Percentiles rank a stretch among this genome's conserved stretches.
Conservation (phyloP, 2,888 invertebrate species). For the Drosophila eohydei region DNA sequence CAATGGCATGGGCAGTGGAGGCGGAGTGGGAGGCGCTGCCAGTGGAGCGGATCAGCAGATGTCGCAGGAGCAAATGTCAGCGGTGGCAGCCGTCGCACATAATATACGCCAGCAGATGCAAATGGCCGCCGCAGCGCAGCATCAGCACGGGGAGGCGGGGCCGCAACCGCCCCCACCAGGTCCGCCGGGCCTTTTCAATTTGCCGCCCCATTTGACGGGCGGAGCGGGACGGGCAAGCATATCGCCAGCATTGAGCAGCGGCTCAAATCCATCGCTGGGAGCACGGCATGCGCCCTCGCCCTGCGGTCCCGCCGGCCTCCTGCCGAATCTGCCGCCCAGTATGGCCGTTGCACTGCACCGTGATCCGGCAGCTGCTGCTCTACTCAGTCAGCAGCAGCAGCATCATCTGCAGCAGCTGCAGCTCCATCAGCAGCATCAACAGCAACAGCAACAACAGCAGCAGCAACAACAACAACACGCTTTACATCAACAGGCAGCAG, state of each 20-base stretch:
- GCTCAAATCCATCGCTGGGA: constrained; percentile 79
- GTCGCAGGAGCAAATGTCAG: constrained; percentile 91
- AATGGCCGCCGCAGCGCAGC: constrained; percentile 87
- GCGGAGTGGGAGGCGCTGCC: constrained; percentile 27
- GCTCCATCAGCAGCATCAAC: constrained; percentile 75
- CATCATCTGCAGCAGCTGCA: constrained; percentile 77
- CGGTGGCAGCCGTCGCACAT: constrained; percentile 94
- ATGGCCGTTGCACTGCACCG: constrained; percentile 82
- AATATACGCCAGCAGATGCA: constrained; percentile 93
- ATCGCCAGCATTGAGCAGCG: constrained; percentile 83
- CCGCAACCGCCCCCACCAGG: constrained; percentile 70
- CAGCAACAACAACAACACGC: constrained; percentile 79
- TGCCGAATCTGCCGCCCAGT: constrained; percentile 81
- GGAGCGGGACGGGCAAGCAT: constrained; percentile 84
- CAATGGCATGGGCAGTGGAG: constrained; percentile 65
- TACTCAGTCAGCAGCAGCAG: constrained; percentile 77
- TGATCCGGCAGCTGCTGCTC: constrained; percentile 73
- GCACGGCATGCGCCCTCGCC: constrained; percentile 80
- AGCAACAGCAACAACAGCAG: constrained; percentile 68
- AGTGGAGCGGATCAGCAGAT: constrained; percentile 82
- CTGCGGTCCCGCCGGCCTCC: constrained; percentile 77
- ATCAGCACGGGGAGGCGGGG: constrained; percentile 76
- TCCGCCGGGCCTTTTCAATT: constrained; percentile 84
- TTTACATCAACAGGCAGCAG: constrained; percentile 65
- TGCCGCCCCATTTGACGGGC: constrained; percentile 81